Evolutionary conservation across 2,113 vertebrate genomes (phyloP).

Genomic region (Thryonomys swinderianus): DNA sequence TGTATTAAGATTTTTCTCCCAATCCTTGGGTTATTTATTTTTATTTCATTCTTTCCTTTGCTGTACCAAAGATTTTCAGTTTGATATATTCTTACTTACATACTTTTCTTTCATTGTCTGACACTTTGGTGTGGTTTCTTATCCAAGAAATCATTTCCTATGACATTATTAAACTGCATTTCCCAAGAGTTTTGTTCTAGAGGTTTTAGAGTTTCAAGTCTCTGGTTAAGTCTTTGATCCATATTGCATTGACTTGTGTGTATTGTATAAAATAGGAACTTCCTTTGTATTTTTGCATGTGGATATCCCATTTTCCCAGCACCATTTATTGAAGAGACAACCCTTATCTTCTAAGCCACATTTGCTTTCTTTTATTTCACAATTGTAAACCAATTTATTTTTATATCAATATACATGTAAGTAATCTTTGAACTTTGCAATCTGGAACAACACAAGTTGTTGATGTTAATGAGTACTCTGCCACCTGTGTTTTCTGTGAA

Average conservation of each 20-base stretch:
- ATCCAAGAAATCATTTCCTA: neutral
- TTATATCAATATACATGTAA: neutral
- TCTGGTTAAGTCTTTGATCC: neutral
- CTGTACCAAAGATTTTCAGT: neutral
- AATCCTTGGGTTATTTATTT: neutral
- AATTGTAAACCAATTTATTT: conserved; percentile 46
- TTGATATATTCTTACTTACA: neutral
- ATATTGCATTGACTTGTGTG: neutral
- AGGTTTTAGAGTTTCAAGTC: neutral
- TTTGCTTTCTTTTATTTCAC: conserved; percentile 23
- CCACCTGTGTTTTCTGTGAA: conserved; percentile 69
- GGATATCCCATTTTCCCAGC: neutral
- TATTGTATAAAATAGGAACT: neutral
- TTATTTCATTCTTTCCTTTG: neutral
- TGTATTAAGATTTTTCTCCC: neutral
- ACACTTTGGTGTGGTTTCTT: neutral
- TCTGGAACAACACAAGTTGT: conserved; percentile 59
- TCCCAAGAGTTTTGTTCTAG: neutral
- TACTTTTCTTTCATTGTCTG: neutral
- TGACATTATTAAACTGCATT: neutral
- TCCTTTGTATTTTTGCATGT: neutral
- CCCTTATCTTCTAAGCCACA: neutral
- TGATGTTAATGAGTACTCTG: conserved; percentile 49
- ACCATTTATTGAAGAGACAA: neutral
- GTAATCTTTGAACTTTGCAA: conserved; percentile 38